Conservation (phyloP, 1,140 invertebrate species). For the Antheraea mylitta region DNA sequence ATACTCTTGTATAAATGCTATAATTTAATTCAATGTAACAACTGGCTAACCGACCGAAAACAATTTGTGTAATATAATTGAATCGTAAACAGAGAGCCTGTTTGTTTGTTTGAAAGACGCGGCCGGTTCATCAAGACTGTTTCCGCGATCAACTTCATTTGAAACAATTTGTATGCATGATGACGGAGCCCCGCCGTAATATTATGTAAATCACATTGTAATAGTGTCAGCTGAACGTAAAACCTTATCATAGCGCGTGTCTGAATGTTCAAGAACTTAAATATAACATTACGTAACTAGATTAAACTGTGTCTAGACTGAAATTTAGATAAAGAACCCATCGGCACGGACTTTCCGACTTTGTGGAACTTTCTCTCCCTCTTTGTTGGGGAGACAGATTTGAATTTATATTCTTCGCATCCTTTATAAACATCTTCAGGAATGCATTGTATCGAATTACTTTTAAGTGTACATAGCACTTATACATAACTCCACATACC, state of each 20-base stretch:
- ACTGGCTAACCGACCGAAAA: not conserved
- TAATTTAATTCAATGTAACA: not conserved
- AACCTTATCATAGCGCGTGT: not conserved
- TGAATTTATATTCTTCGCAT: not conserved
- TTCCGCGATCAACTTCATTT: conserved; percentile 18
- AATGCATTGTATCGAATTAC: not conserved
- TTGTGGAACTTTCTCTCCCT: not conserved
- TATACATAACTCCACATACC: no score
- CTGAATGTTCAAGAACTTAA: conserved; percentile 3
- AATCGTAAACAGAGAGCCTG: no score
- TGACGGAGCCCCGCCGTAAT: conserved; percentile 11
- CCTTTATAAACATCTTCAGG: not conserved
- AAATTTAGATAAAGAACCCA: not conserved
- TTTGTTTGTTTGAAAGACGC: not conserved
- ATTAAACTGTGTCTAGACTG: conserved; percentile 1
- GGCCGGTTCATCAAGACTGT: conserved; percentile 1
- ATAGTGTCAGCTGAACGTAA: conserved; percentile 10
- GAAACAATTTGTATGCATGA: conserved; percentile 21
- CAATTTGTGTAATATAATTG: not conserved
- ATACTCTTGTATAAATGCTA: no score
- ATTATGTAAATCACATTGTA: conserved; percentile 17
- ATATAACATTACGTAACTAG: conserved; percentile 1
- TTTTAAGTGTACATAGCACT: no score
- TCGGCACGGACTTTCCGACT: not conserved
- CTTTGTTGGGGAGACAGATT: not conserved